phyloP scores from a whole-genome alignment of 2,113 vertebrate genomes.

The Coturnix japonica region DNA sequence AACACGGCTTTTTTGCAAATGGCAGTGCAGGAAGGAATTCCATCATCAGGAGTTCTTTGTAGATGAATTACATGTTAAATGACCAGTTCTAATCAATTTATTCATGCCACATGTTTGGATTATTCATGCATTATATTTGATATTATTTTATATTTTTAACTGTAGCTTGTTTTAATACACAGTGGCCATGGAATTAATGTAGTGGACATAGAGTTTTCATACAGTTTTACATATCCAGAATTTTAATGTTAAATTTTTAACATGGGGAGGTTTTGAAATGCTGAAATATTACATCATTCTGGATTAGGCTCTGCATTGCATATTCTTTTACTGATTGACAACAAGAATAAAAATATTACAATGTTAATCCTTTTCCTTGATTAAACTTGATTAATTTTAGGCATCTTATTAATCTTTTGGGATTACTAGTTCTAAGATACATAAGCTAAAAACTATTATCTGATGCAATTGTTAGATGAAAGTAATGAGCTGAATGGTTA shows the following conservation, averaged over 20 bases:
- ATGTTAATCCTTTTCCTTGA: not conserved
- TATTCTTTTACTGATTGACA: constrained; percentile 1
- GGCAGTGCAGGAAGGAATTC: not conserved
- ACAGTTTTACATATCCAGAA: not conserved
- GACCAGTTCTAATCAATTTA: not conserved
- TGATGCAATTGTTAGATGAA: constrained; percentile 44
- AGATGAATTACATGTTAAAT: not conserved
- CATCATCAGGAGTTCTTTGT: not conserved
- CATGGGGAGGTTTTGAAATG: not conserved
- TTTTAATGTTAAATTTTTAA: not conserved
- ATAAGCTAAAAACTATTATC: not conserved
- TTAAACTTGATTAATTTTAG: constrained; percentile 34
- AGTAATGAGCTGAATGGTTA: constrained; percentile 31
- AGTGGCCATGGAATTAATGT: not conserved
- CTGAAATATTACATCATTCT: not conserved
- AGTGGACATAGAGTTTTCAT: not conserved
- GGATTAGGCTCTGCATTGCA: not conserved
- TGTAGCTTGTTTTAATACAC: not conserved
- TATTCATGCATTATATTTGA: not conserved
- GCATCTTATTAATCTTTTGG: constrained; percentile 37
- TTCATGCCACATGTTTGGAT: not conserved
- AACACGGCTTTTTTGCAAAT: not conserved
- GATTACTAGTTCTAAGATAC: not conserved
- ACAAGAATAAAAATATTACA: not conserved
- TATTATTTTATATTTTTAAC: not conserved